Evolutionary conservation across 92 coral and sea anemone genomes (phyloP), one percentile per base, ranked within the genome.

Genomic region (Heteractis magnifica): DNA sequence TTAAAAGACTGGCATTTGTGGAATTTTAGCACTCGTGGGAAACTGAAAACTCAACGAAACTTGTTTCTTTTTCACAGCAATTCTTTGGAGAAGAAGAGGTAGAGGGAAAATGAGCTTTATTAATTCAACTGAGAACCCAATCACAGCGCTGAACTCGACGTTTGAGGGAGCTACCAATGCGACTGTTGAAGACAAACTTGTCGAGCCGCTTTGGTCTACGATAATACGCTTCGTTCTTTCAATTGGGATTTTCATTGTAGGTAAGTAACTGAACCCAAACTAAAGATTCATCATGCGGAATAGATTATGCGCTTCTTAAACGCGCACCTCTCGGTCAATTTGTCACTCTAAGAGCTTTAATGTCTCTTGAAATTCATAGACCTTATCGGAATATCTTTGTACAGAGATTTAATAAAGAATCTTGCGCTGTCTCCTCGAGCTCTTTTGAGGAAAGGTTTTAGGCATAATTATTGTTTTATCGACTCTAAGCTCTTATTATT

Each of bases 151-250:
- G n/a, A 81, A 75, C 68, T 19, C 71, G 21, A 6, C 85, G 50
- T 2, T 65, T 19, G 23, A 6, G 34, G 58, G 58, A 51, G 41
- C 82, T 19, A 19, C 65, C 15, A 60, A 49, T 83, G 56, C 15
- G 18, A 34, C 94, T 51, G 19, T 77, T 19, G 1, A 10, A 34
- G 19, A 18, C 5, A 9, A 12, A 3, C 75, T 65, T 6, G 18
- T n/a, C 68, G 95, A 93, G 41, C 95, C 98, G 5, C 79, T 87
- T 23, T 91, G 93, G 93, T 92, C 95, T 12, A 78, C 80, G 10
- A 78, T 87, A n/a, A 80, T 93, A 49, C 93, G 98, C 52, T 93
- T 87, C 85, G 59, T 80, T 51, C 77, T 93, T 3, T 90, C 91
- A 51, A 65, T 88, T 16, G 70, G 86, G 6, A 93, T 93, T 14